Conservation (phyloP, 2,113 vertebrate genomes). For the Vanacampus margaritifer region DNA sequence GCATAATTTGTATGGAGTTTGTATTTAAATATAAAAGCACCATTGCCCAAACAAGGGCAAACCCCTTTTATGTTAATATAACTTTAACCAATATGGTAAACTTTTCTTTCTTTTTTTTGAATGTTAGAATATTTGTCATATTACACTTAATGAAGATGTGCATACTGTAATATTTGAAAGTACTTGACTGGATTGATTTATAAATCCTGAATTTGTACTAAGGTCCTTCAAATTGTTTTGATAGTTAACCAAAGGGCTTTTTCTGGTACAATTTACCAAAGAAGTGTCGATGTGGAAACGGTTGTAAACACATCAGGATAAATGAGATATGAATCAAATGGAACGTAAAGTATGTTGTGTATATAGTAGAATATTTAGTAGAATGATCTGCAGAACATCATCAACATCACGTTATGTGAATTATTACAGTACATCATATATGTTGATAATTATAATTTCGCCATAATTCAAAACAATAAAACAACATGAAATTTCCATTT, state of each 20-base stretch:
- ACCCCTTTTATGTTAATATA: conserved; percentile 12
- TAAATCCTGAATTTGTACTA: conserved; percentile 15
- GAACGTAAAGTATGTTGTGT: neutral
- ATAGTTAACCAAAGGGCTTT: neutral
- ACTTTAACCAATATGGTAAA: conserved; percentile 4
- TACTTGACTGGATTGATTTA: conserved; percentile 14
- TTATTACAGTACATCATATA: conserved; percentile 7
- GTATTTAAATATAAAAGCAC: neutral
- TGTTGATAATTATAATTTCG: conserved; percentile 12
- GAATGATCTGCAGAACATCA: neutral
- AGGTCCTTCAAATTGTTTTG: conserved; percentile 2
- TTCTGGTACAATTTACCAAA: conserved; percentile 6
- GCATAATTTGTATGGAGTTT: neutral
- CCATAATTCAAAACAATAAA: conserved; percentile 16
- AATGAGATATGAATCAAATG: neutral
- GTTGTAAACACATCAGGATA: neutral
- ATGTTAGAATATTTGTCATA: conserved; percentile 16
- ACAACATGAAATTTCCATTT: neutral
- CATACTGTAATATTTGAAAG: neutral
- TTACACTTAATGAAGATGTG: conserved; percentile 12
- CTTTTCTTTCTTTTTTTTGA: conserved; percentile 40
- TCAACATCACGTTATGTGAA: neutral
- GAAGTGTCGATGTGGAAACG: neutral
- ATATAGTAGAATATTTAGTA: neutral
- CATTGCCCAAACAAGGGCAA: conserved; percentile 21